Conservation (phyloP, 1,140 invertebrate genomes). For the Scylla paramamosain region DNA sequence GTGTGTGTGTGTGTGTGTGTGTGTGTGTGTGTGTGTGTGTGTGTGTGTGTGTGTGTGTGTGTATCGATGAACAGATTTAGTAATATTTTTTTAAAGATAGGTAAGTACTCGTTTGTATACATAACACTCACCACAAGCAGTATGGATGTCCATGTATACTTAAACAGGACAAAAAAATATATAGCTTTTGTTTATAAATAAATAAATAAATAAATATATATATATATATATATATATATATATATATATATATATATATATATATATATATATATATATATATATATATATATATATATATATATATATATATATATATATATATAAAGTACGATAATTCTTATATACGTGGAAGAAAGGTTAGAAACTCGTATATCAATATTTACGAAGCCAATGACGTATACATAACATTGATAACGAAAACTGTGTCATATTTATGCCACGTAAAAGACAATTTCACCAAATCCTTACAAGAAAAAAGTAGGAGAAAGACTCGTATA, state of each 20-base stretch:
- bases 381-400: background rate
- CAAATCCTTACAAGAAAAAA: too few species aligned
- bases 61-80: background rate
- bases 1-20: constrained; percentile 51
- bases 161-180: too few species aligned
- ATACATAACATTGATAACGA: too few species aligned
- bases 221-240: background rate
- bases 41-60: constrained; percentile 42
- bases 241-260: background rate
- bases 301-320: background rate
- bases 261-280: background rate
- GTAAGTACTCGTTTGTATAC: too few species aligned
- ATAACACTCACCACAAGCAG: too few species aligned
- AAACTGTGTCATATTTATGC: too few species aligned
- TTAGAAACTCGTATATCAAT: background rate
- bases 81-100: too few species aligned
- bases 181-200: background rate
- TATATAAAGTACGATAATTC: background rate
- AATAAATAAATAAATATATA: constrained; percentile 47
- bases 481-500: too few species aligned
- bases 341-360: background rate
- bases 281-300: background rate
- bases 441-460: too few species aligned
- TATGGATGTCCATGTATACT: too few species aligned
- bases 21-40: constrained; percentile 38